Percentiles rank a stretch among this genome's conserved stretches.
Evolutionary conservation across 2,797 vertebrate species (phyloP).

Genomic region (Rhinogobio ventralis): DNA sequence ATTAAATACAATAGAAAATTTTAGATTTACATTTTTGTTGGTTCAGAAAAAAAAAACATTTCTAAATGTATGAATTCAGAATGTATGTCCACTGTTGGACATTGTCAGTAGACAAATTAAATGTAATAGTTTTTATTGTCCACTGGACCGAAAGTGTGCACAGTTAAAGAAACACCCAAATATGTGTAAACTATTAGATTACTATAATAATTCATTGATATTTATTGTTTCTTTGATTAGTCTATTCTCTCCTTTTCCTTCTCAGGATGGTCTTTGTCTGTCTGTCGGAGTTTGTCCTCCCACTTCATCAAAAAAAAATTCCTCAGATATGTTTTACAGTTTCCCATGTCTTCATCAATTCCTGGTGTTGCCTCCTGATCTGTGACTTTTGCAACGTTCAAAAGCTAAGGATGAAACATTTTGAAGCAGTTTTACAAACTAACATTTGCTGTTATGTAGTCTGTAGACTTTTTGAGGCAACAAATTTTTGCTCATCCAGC

Average conservation of each 20-base stretch:
- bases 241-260: slow-evolving; percentile 22
- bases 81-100: not conserved
- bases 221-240: slow-evolving; percentile 6
- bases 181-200: not conserved
- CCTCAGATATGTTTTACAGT: slow-evolving; percentile 34
- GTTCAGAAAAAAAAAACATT: not conserved
- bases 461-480: slow-evolving; percentile 10
- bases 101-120: not conserved
- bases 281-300: slow-evolving; percentile 22
- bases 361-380: slow-evolving; percentile 47
- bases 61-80: not conserved
- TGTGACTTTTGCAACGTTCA: slow-evolving; percentile 24
- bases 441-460: slow-evolving; percentile 2
- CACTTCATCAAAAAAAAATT: slow-evolving; percentile 19
- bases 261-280: slow-evolving; percentile 36
- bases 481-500: not conserved
- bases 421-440: slow-evolving; percentile 33
- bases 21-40: not conserved
- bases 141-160: not conserved
- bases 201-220: not conserved
- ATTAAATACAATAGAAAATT: not conserved
- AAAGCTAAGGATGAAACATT: slow-evolving; percentile 14
- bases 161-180: slow-evolving; percentile 15
- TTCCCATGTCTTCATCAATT: slow-evolving; percentile 51
- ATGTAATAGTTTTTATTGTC: not conserved